Evolutionary conservation across 2,113 vertebrate species (phyloP), one percentile per base, ranked within the genome.

Genomic region (Poecile atricapillus): DNA sequence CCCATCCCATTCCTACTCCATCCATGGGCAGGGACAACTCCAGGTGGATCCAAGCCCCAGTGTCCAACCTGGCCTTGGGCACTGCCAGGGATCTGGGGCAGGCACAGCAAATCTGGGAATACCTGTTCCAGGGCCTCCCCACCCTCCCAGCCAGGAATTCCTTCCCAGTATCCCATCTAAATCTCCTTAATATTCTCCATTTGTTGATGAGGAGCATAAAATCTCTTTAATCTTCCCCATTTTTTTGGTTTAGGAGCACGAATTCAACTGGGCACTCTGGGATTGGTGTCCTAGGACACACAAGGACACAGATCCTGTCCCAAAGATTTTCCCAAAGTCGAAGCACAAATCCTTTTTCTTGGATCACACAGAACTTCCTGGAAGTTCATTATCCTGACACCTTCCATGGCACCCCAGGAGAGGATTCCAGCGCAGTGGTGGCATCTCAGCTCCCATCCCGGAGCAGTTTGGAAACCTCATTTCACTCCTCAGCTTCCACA

Each of bases 131-230:
- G 58, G 14, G 17, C 59, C 37, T 39, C 11, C 25, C 25, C 25
- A 20, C 37, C 37, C 37, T 63, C 15, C 74, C 56, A 77, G 46
- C 2, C 27, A 39, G n/a, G 1, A 49, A 62, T 50, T 50, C 39
- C 33, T 46, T 24, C 27, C 50, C 28, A 13, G 5, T 0, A 16
- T 71, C 25, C 56, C 39, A 53, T 0, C 10, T 0, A 3, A 30
- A 44, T 31, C 27, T 18, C 46, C 24, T 20, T 5, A n/a, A n/a
- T 9, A 13, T 25, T 67, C 43, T 24, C 22, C 22, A 46, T 67
- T 46, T 67, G 7, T 10, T 13, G 41, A 9, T n/a, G 31, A 46
- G 11, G 43, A n/a, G 18, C 2, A 1, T 13, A 13, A 6, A 53
- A 30, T 27, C 37, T 68, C 33, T 5, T 3, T 12, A 5, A 12